Conservation (phyloP, 2,797 vertebrate genomes). For the Holocentrus rufus region DNA sequence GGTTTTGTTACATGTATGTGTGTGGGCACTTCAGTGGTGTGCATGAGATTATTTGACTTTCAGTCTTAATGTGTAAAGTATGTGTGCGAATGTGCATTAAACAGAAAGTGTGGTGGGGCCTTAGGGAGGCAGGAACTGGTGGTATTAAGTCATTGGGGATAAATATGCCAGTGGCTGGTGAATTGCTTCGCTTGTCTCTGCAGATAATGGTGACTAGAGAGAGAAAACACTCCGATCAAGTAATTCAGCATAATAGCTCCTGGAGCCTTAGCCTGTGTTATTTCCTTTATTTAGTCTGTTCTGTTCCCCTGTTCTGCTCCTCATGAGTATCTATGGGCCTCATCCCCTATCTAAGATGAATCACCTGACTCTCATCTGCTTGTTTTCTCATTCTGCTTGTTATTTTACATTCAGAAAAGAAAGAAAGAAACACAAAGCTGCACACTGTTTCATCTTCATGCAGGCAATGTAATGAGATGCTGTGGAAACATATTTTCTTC, state of each 20-base stretch:
- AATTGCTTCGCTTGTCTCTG: constrained; percentile 33
- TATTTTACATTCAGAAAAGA: background rate
- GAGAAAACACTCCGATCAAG: constrained; percentile 1
- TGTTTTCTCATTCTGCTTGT: constrained; percentile 3
- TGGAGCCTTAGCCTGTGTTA: background rate
- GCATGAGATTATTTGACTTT: background rate
- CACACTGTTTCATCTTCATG: background rate
- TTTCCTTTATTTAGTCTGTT: background rate
- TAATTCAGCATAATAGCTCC: too few relatives aligned
- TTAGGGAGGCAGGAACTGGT: background rate
- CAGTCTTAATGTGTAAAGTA: background rate
- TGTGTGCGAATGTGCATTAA: constrained; percentile 6
- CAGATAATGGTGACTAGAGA: constrained; percentile 23
- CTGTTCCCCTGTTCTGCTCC: too few relatives aligned
- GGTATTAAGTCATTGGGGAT: constrained; percentile 33
- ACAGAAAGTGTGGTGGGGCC: background rate
- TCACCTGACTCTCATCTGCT: constrained; percentile 2
- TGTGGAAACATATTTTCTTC: background rate
- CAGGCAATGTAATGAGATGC: background rate
- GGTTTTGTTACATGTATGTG: constrained; percentile 11
- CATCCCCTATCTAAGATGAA: constrained; percentile 1
- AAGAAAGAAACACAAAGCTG: background rate
- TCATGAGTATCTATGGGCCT: background rate
- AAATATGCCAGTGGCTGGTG: constrained; percentile 15
- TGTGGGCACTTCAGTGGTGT: constrained; percentile 17